phyloP scores from a whole-genome alignment of 2,797 vertebrate species.

The Thripadectes ignobilis region DNA sequence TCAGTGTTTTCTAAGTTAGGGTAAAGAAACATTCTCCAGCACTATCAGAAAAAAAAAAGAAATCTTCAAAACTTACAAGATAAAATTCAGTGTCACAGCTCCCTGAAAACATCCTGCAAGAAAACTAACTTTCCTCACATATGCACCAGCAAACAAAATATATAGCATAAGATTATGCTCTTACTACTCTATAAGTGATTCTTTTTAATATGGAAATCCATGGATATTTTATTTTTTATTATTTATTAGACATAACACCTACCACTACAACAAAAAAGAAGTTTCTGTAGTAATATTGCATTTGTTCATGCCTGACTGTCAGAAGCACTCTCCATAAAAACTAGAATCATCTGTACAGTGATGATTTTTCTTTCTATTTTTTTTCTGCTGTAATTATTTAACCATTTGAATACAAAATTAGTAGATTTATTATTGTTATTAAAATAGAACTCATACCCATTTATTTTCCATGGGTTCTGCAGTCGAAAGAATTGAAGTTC shows the following conservation, averaged over 20 bases:
- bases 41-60: not conserved
- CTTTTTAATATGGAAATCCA: not conserved
- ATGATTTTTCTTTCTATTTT: not conserved
- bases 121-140: not conserved
- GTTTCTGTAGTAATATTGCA: not conserved
- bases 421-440: not conserved
- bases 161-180: not conserved
- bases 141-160: not conserved
- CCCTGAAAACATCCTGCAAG: not conserved
- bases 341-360: not conserved
- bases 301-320: rapidly evolving
- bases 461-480: not conserved
- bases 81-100: not conserved
- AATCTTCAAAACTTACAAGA: not conserved
- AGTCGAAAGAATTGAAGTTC: not conserved
- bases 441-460: not conserved
- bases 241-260: not conserved
- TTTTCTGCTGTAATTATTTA: not conserved
- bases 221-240: not conserved
- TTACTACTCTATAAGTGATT: too few species aligned
- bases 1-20: not conserved
- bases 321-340: not conserved
- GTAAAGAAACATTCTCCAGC: not conserved
- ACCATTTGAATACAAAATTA: not conserved
- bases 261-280: not conserved